Evolutionary conservation across 2,113 vertebrate genomes (phyloP).

Genomic region (Mugil cephalus): DNA sequence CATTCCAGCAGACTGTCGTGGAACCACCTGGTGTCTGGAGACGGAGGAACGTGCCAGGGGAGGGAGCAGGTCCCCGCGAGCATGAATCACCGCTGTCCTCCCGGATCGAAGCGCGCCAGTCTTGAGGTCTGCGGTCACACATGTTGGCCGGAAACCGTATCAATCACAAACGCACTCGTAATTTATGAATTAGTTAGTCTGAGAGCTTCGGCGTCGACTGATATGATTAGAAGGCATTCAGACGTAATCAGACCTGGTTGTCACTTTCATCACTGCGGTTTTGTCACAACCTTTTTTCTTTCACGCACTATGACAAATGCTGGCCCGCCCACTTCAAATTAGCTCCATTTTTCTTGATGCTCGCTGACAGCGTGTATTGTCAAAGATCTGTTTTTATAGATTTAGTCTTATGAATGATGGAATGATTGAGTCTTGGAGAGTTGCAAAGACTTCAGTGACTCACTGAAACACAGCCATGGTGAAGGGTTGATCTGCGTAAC

Average conservation of each 20-base stretch:
- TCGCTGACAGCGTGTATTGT: slow-evolving; percentile 24
- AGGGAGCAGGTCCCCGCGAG: slow-evolving; percentile 63
- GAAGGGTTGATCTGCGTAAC: too few relatives aligned
- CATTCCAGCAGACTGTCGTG: slow-evolving; percentile 80
- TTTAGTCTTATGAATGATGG: slow-evolving; percentile 8
- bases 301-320: slow-evolving; percentile 28
- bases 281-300: slow-evolving; percentile 33
- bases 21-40: slow-evolving; percentile 85
- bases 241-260: slow-evolving; percentile 40
- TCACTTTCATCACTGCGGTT: slow-evolving; percentile 37
- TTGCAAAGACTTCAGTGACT: not conserved
- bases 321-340: slow-evolving; percentile 26
- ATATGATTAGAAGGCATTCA: slow-evolving; percentile 45
- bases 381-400: slow-evolving; percentile 16
- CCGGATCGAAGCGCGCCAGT: slow-evolving; percentile 11
- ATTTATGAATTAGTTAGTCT: slow-evolving; percentile 43
- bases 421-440: slow-evolving; percentile 12
- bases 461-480: not conserved
- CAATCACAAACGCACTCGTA: slow-evolving; percentile 30
- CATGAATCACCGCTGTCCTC: slow-evolving; percentile 50
- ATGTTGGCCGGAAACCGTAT: slow-evolving; percentile 6
- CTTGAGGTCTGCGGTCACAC: slow-evolving; percentile 15
- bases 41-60: slow-evolving; percentile 47
- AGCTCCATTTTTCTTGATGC: slow-evolving; percentile 20
- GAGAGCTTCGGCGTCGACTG: slow-evolving; percentile 32